Conservation (phyloP, 2,113 vertebrate species). For the Mirounga angustirostris region DNA sequence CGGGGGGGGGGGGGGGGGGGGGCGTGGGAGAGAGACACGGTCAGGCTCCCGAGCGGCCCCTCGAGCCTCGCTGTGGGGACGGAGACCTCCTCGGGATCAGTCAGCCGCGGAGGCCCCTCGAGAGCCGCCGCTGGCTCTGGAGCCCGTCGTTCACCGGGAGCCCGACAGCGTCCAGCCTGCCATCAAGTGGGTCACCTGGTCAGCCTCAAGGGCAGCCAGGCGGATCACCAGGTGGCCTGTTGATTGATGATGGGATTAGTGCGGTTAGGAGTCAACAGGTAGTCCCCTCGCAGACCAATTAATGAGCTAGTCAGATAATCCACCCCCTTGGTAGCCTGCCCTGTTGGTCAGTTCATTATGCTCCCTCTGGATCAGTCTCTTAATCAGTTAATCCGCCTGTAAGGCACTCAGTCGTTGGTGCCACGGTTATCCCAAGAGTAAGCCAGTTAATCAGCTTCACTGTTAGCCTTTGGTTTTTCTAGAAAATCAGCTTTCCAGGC, state of each 20-base stretch:
- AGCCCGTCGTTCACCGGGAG: background rate
- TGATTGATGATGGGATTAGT: background rate
- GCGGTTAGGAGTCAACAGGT: background rate
- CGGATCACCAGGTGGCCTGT: too few species aligned
- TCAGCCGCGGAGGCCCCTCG: background rate
- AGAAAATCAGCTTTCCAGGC: background rate
- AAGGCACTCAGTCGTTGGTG: background rate
- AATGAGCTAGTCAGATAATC: background rate
- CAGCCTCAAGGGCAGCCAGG: background rate
- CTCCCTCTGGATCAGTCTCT: background rate
- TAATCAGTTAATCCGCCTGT: background rate
- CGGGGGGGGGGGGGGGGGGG: too few species aligned
- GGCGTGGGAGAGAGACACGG: background rate
- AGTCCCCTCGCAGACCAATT: background rate
- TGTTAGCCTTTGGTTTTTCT: background rate
- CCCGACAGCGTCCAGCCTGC: background rate
- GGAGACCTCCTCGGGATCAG: fast-evolving
- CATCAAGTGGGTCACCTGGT: background rate
- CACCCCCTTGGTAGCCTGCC: background rate
- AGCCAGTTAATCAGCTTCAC: background rate
- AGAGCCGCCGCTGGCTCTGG: background rate
- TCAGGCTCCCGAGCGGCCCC: background rate
- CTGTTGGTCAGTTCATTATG: too few species aligned
- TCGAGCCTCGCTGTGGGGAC: background rate
- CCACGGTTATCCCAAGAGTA: background rate